These are phyloP conservation scores for Aleiodes leptofemur DNA, from an alignment of 2,888 invertebrate genomes.

Conservation along the genomic window DNA sequence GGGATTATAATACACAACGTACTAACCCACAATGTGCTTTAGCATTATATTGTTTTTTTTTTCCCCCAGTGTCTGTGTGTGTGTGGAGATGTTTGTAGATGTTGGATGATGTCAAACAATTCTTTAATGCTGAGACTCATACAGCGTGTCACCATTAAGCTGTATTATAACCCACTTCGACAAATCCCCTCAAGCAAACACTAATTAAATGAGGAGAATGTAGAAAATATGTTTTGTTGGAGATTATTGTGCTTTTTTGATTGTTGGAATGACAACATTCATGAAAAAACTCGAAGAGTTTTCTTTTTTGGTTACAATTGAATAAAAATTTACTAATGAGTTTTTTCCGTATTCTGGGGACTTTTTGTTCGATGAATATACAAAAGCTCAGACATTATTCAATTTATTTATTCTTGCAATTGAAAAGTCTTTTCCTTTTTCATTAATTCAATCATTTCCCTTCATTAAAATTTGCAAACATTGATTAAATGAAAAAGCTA, in stretches of 20 bases:
- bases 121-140: not conserved
- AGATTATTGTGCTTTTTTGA: conserved; percentile 40
- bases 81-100: not conserved
- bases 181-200: conserved; percentile 8
- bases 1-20: conserved; percentile 7
- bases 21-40: not conserved
- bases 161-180: conserved; percentile 17
- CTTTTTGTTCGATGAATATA: no score
- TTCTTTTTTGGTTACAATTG: conserved; percentile 1
- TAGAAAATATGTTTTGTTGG: conserved; percentile 20
- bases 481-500: no score
- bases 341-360: no score
- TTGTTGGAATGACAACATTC: not conserved
- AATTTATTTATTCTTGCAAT: no score
- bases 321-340: no score
- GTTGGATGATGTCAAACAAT: conserved; percentile 1
- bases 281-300: conserved; percentile 1
- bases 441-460: no score
- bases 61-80: no score
- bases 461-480: no score
- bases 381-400: no score
- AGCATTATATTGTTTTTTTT: no score
- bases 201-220: conserved; percentile 3
- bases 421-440: no score
- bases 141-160: conserved; percentile 6